Evolutionary conservation across 2,888 invertebrate species (phyloP).

Genomic region (Endomychus coccineus): DNA sequence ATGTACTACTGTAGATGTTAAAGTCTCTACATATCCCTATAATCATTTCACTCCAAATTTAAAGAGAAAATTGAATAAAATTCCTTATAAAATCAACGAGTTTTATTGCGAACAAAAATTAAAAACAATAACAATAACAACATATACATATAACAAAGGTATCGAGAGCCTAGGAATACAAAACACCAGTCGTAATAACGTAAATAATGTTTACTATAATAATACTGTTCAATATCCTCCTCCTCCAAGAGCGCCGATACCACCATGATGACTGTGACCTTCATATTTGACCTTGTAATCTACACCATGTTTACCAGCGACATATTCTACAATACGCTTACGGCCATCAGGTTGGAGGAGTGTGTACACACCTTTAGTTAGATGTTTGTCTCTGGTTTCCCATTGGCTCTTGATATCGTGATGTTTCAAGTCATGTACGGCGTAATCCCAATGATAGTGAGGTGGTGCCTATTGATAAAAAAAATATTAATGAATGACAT

Average conservation of each 20-base stretch:
- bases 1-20: too few relatives aligned
- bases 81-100: slow-evolving; percentile 28
- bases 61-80: too few relatives aligned
- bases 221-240: slow-evolving; percentile 11
- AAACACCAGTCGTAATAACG: slow-evolving; percentile 8
- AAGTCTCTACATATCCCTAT: too few relatives aligned
- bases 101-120: slow-evolving; percentile 32
- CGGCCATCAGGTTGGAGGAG: slow-evolving; percentile 38
- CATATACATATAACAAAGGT: slow-evolving; percentile 26
- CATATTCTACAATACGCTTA: slow-evolving; percentile 37
- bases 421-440: slow-evolving; percentile 36
- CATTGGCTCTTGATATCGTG: slow-evolving; percentile 38
- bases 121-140: slow-evolving; percentile 25
- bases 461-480: slow-evolving; percentile 34
- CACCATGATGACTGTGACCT: slow-evolving; percentile 28
- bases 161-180: slow-evolving; percentile 13
- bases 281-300: slow-evolving; percentile 36
- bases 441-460: slow-evolving; percentile 37
- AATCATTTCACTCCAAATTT: too few relatives aligned
- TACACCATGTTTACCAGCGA: slow-evolving; percentile 37
- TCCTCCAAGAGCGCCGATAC: slow-evolving; percentile 26
- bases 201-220: slow-evolving; percentile 8
- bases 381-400: slow-evolving; percentile 35
- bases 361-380: slow-evolving; percentile 35
- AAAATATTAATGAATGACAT: too few relatives aligned